Evolutionary conservation across 2,113 vertebrate species (phyloP), one percentile per base, ranked within the genome.

Genomic region (Dendropsophus ebraccatus): DNA sequence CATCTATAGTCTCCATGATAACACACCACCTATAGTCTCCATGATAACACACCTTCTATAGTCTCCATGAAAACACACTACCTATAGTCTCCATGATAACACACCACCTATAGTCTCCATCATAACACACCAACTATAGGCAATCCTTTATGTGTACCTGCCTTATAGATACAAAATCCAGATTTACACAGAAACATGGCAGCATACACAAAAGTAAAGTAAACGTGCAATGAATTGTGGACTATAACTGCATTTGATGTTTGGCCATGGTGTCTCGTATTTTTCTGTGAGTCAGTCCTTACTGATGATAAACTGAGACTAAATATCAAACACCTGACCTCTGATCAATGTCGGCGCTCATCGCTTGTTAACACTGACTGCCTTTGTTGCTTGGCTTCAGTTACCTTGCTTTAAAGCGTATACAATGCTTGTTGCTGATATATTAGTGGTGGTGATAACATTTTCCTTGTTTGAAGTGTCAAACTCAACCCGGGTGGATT

Each of bases 351-450:
- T 13, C 54, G 1, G 65, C 19, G 23, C 58, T 67, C n/a, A 67
- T 50, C 1, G 1, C 60, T 23, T 52, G 47, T 21, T 52, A 82
- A 54, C 45, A 82, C 6, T 72, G 28, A 52, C 19, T 35, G 17
- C 21, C 23, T 41, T 37, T 83, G 30, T 56, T 52, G 37, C 21
- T 60, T 45, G 14, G 13, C 11, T 32, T 21, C 45, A 41, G 65
- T 77, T 95, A 99, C 97, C 97, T 96, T 97, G 97, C 88, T 94
- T 96, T 92, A 98, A 94, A 19, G 95, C 97, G 90, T 97, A 99
- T 90, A 98, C 95, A 87, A 95, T 97, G 90, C 95, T 97, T 35
- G 96, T 96, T 88, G 96, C 96, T 73, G 97, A 98, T 91, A 98
- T 91, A 90, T 99, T 99, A 81, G 97, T 98, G 88, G 95, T 95